phyloP scores from a whole-genome alignment of 2,797 vertebrate species.

The Benthosema pterotum region DNA sequence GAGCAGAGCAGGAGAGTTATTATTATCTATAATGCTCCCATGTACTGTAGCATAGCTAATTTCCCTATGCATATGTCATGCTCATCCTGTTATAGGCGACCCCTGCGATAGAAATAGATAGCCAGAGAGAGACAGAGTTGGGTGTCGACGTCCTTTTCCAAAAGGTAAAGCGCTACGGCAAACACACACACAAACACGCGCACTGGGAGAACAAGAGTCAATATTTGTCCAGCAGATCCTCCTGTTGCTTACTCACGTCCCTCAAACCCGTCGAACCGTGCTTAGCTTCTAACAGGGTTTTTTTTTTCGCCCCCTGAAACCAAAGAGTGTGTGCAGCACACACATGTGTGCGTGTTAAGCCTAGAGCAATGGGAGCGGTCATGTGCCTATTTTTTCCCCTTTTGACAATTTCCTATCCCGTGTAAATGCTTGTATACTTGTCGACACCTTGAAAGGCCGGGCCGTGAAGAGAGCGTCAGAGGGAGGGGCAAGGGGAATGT shows the following conservation, averaged over 20 bases:
- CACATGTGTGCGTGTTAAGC: background rate
- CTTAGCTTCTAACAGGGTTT: slow-evolving; percentile 36
- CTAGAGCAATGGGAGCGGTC: background rate
- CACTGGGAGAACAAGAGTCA: slow-evolving; percentile 56
- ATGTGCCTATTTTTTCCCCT: slow-evolving; percentile 12
- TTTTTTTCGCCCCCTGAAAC: slow-evolving; percentile 19
- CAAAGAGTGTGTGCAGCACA: background rate
- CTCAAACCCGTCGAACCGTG: slow-evolving; percentile 6
- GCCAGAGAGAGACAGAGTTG: background rate
- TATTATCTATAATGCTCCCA: slow-evolving; percentile 17
- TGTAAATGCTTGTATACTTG: slow-evolving; percentile 34
- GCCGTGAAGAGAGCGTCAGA: no score
- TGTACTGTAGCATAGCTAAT: slow-evolving; percentile 22
- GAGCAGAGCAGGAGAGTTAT: slow-evolving; percentile 19
- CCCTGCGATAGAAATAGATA: slow-evolving; percentile 1
- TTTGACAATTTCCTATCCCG: slow-evolving; percentile 1
- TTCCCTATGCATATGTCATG: slow-evolving; percentile 1
- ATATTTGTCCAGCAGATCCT: slow-evolving; percentile 56
- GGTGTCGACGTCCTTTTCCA: slow-evolving; percentile 5
- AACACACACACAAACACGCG: slow-evolving; percentile 37
- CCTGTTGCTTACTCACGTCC: slow-evolving; percentile 18
- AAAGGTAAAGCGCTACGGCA: slow-evolving; percentile 20
- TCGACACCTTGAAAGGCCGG: slow-evolving; percentile 51
- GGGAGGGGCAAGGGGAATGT: no score
- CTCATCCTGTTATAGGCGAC: background rate